These are phyloP conservation scores for Leucania comma DNA, from an alignment of 2,888 invertebrate genomes.

Conservation along the genomic window DNA sequence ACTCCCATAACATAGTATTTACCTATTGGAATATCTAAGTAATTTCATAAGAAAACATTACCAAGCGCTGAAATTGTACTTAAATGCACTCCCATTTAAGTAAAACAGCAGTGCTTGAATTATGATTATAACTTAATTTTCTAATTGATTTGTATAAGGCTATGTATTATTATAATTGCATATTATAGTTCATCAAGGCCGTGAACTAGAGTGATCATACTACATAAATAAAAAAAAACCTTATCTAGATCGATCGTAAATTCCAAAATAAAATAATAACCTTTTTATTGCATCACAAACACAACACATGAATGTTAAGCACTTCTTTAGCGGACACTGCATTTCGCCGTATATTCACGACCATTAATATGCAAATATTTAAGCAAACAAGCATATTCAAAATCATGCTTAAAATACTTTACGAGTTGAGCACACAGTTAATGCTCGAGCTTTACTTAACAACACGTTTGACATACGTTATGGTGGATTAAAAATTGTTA, in stretches of 20 bases:
- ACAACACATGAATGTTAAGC: not conserved
- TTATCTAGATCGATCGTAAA: not conserved
- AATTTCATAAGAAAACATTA: too few species aligned
- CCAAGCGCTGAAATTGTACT: too few species aligned
- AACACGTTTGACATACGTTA: conserved; percentile 38
- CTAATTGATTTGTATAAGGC: too few species aligned
- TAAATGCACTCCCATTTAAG: too few species aligned
- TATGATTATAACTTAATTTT: too few species aligned
- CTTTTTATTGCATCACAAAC: not conserved
- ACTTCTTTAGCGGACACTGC: not conserved
- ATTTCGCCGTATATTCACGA: conserved; percentile 15
- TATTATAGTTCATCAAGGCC: too few species aligned
- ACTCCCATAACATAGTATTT: too few species aligned
- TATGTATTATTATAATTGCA: too few species aligned
- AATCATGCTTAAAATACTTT: conserved; percentile 29
- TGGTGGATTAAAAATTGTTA: conserved; percentile 9
- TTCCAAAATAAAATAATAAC: not conserved
- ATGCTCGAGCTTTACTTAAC: conserved; percentile 20
- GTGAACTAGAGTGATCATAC: too few species aligned
- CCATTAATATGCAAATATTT: conserved; percentile 42
- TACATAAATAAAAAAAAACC: too few species aligned
- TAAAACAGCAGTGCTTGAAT: too few species aligned
- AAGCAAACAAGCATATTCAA: conserved; percentile 28
- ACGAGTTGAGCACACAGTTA: conserved; percentile 25
- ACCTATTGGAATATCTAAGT: too few species aligned